phyloP scores from a whole-genome alignment of 64 coral and sea anemone species.

The Pachyseris speciosa region DNA sequence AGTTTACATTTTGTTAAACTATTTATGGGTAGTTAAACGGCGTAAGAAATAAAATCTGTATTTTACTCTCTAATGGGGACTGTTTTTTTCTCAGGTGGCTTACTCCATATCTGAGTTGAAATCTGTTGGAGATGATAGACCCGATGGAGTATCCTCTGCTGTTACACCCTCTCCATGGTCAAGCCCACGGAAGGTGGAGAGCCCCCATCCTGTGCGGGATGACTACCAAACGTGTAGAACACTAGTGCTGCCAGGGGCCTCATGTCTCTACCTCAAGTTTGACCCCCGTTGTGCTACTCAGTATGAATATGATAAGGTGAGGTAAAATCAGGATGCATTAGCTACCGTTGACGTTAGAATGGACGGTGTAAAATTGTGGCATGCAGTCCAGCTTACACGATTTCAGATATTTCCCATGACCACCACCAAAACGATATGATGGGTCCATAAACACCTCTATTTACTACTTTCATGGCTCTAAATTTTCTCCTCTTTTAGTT shows the following conservation, averaged over 20 bases:
- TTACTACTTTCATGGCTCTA: too few species aligned
- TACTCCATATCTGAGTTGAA: conserved; percentile 35
- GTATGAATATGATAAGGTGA: conserved; percentile 98
- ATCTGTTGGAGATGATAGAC: neutral
- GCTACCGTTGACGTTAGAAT: too few species aligned
- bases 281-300: conserved; percentile 91
- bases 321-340: neutral
- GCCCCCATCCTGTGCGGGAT: conserved; percentile 82
- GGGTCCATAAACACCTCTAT: too few species aligned
- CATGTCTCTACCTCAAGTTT: conserved; percentile 83
- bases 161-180: conserved; percentile 76
- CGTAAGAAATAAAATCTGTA: too few species aligned
- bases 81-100: conserved; percentile 16
- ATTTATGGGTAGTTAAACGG: too few species aligned
- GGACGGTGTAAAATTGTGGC: too few species aligned
- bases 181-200: conserved; percentile 77
- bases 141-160: neutral
- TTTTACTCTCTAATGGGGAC: neutral
- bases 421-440: too few species aligned
- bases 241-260: conserved; percentile 70
- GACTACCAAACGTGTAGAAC: conserved; percentile 78
- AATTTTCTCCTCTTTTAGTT: too few species aligned
- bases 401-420: too few species aligned
- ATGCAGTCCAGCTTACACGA: too few species aligned
- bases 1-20: too few species aligned